Evolutionary conservation across 2,888 invertebrate species (phyloP).

Genomic region (Pycnomerus fuliginosus): DNA sequence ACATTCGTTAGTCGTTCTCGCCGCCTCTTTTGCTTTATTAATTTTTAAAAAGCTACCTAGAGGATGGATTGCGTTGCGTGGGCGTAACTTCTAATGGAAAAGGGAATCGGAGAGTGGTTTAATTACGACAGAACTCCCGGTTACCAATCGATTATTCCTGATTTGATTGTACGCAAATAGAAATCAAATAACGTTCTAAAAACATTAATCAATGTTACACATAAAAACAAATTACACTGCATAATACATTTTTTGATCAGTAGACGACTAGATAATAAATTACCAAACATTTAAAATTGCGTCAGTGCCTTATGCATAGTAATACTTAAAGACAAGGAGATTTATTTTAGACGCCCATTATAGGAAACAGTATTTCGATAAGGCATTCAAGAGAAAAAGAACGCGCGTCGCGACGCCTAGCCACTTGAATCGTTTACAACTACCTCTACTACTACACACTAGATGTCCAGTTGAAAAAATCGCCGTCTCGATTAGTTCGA

Average conservation of each 20-base stretch:
- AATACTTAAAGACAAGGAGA: conserved; percentile 8
- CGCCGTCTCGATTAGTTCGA: conserved; percentile 41
- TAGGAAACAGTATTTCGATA: conserved; percentile 9
- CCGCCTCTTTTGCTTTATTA: conserved; percentile 30
- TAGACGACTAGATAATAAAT: too few species aligned
- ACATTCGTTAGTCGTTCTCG: conserved; percentile 37
- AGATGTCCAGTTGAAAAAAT: conserved; percentile 47
- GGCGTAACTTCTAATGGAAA: conserved; percentile 1
- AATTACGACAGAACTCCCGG: neutral
- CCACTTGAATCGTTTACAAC: too few species aligned
- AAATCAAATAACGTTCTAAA: conserved; percentile 13
- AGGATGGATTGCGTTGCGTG: neutral
- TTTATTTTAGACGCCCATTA: neutral
- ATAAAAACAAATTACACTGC: neutral
- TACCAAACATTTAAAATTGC: neutral
- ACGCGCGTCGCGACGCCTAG: conserved; percentile 31
- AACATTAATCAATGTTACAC: conserved; percentile 22
- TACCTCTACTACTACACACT: conserved; percentile 50
- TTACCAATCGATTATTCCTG: neutral
- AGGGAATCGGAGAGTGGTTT: neutral
- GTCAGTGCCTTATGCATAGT: conserved; percentile 4
- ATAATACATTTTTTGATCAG: too few species aligned
- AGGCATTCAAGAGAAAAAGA: conserved; percentile 7
- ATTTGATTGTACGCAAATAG: conserved; percentile 19
- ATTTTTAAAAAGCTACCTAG: conserved; percentile 9